Percentiles rank a stretch among this genome's conserved stretches.
Conservation (phyloP, 2,113 vertebrate genomes). For the Hyaena hyaena region DNA sequence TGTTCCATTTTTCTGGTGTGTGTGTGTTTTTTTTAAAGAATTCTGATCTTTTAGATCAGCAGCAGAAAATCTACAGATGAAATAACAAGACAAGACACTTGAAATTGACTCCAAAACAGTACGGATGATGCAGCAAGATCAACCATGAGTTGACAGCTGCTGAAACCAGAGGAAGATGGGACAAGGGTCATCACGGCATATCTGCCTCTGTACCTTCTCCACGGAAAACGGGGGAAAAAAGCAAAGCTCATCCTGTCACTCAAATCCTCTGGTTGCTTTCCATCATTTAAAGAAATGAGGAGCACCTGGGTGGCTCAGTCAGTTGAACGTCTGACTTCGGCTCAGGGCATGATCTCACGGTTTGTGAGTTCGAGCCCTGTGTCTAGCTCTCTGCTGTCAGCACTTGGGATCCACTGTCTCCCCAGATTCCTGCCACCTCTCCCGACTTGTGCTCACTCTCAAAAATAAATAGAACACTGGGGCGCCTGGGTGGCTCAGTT, state of each 20-base stretch:
- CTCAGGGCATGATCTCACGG: too few relatives aligned
- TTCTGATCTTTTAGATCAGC: not conserved
- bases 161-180: not conserved
- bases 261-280: not conserved
- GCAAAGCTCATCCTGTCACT: not conserved
- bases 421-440: too few relatives aligned
- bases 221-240: not conserved
- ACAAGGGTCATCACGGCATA: fast-evolving
- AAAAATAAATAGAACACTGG: too few relatives aligned
- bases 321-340: too few relatives aligned
- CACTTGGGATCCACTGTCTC: too few relatives aligned
- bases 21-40: not conserved
- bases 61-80: not conserved
- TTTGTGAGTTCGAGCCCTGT: too few relatives aligned
- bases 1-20: not conserved
- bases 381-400: too few relatives aligned
- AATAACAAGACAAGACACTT: not conserved
- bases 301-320: too few relatives aligned
- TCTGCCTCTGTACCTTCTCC: not conserved
- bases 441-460: too few relatives aligned
- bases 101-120: not conserved
- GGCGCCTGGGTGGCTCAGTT: too few relatives aligned
- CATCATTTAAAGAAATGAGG: not conserved
- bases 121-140: not conserved
- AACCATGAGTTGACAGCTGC: not conserved